Percentiles rank a stretch among this genome's conserved stretches.
phyloP scores from a whole-genome alignment of 37 sponge, comb jelly and placozoan species.

The Geodia barretti region DNA sequence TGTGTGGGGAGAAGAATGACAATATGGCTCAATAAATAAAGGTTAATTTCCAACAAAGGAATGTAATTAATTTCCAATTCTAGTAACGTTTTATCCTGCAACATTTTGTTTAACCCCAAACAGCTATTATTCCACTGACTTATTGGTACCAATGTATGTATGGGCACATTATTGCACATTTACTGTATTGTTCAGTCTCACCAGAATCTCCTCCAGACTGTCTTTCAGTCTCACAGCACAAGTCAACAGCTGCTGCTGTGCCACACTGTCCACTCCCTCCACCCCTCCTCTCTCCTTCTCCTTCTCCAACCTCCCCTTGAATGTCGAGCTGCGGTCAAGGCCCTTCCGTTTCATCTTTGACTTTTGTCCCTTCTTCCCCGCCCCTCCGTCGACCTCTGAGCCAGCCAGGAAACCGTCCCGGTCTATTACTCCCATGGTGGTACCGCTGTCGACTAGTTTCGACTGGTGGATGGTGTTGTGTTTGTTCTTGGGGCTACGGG shows the following conservation, averaged over 20 bases:
- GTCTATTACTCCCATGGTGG: not conserved
- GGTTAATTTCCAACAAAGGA: too few relatives aligned
- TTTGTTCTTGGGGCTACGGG: not conserved
- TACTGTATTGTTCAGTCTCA: slow-evolving; percentile 6
- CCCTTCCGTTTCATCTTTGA: slow-evolving; percentile 11
- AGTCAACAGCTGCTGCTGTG: slow-evolving; percentile 24
- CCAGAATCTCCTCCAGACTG: slow-evolving; percentile 50
- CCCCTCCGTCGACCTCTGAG: not conserved
- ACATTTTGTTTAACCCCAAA: too few relatives aligned
- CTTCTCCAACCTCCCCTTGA: slow-evolving; percentile 32
- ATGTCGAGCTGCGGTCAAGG: slow-evolving; percentile 18
- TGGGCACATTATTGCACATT: too few relatives aligned
- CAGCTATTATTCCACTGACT: too few relatives aligned
- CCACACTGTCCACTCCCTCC: slow-evolving; percentile 3
- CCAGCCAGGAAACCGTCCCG: not conserved
- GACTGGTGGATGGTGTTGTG: slow-evolving; percentile 1
- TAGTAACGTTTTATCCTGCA: too few relatives aligned
- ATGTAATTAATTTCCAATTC: too few relatives aligned
- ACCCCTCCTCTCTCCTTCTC: slow-evolving; percentile 19
- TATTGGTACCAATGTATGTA: too few relatives aligned
- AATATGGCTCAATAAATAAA: too few relatives aligned
- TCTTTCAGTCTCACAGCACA: slow-evolving; percentile 38
- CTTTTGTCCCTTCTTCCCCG: not conserved
- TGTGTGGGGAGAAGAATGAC: not conserved
- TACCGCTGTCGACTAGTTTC: not conserved